Evolutionary conservation across 2,113 vertebrate genomes (phyloP).

Genomic region (Aphyosemion australe): DNA sequence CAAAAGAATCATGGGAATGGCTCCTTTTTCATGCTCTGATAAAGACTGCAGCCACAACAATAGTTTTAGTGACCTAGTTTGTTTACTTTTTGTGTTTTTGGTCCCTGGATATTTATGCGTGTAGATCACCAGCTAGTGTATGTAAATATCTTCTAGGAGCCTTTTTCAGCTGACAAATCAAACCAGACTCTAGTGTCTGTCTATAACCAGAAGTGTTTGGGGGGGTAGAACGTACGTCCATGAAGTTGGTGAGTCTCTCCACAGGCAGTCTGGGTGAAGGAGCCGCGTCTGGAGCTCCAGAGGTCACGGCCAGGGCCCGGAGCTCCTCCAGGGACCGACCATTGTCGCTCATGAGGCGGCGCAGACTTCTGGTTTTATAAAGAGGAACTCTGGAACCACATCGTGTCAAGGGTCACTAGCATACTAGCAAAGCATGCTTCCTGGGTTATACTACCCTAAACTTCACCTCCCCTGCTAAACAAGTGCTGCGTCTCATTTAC

Average conservation of each 20-base stretch:
- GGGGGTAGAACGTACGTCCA: conserved; percentile 84
- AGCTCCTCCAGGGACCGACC: conserved; percentile 70
- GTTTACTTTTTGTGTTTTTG: no score
- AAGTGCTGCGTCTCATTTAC: background rate
- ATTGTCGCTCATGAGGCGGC: conserved; percentile 65
- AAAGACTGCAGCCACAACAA: no score
- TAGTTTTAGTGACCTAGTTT: no score
- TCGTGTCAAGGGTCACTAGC: background rate
- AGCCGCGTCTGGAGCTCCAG: background rate
- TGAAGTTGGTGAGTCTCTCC: conserved; percentile 83
- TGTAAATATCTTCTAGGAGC: no score
- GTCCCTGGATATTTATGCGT: no score
- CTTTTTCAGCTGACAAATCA: no score
- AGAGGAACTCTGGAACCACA: conserved; percentile 79
- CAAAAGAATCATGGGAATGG: background rate
- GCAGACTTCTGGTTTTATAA: conserved; percentile 66
- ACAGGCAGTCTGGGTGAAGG: conserved; percentile 32
- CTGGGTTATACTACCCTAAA: conserved; percentile 5
- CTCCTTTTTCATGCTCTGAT: no score
- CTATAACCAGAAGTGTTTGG: background rate
- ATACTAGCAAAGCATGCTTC: background rate
- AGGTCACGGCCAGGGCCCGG: conserved; percentile 27
- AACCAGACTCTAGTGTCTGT: no score
- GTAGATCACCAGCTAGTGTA: no score
- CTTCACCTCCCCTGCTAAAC: no score